Base-by-base conservation (phyloP, 2,113 vertebrate species). In the Anolis carolinensis region DNA sequence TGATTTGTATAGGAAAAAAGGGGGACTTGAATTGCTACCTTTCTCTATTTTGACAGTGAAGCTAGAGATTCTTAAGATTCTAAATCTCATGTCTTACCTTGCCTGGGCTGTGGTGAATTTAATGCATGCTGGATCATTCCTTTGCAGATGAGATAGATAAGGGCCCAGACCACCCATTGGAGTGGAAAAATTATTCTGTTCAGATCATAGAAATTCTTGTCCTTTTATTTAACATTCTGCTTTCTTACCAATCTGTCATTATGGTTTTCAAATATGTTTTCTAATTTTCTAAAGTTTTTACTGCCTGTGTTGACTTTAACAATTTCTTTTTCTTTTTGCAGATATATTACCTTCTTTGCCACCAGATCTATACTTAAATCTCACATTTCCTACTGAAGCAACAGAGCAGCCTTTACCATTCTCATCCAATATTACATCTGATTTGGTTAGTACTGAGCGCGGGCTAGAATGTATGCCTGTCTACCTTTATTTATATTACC, bases 361-460 rank as follows among this genome's bases (percentile, higher is more conserved):
- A 21, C 90, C 95, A 85, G 95, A 96, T 1, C 2, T 88, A 0
- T 94, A 73, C 92, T 67, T 95, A 82, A 94, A 96, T 82, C 84
- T 91, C 70, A 90, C 6, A 36, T 88, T 95, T n/a, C 79, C 90
- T 21, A 39, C 80, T 65, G 91, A 96, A 81, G 34, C 27, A 18
- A 21, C 90, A 82, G 83, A 95, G 87, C 87, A 25, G 80, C 16
- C 83, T 87, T 81, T 90, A 63, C 48, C 76, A 52, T 77, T 81
- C 30, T 18, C 74, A 7, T 72, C 80, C 14, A 87, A 91, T 82
- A 59, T 34, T 73, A 84, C 91, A 81, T 63, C 4, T 82, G 92
- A 94, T 80, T 78, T 88, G 94, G 97, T 97, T 93, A 96, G 90
- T 93, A 18, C 55, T 89, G 67, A 62, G 84, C 32, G 82, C 16